A percentile compares a stretch with the other conserved stretches of the same genome.
phyloP scores from a whole-genome alignment of 2,797 vertebrate genomes.

The Columba guinea region DNA sequence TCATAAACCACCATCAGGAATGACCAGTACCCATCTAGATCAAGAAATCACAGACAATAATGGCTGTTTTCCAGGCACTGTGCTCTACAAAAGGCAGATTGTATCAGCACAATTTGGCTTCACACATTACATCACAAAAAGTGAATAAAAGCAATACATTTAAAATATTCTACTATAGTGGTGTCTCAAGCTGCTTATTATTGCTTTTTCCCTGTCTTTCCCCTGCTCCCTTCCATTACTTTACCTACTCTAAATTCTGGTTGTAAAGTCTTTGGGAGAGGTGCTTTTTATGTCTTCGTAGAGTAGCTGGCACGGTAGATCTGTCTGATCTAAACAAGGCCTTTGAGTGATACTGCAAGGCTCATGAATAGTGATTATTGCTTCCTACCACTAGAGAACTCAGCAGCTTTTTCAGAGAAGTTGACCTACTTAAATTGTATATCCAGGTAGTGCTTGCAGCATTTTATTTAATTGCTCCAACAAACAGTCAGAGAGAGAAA shows the following conservation, averaged over 20 bases:
- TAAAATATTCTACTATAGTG: neutral
- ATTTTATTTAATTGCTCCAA: conserved; percentile 17
- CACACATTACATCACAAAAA: neutral
- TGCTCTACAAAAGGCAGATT: neutral
- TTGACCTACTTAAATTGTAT: conserved; percentile 54
- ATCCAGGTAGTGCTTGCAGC: conserved; percentile 3
- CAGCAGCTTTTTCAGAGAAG: conserved; percentile 17
- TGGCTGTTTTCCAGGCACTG: neutral
- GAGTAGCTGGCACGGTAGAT: conserved; percentile 2
- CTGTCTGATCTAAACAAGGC: conserved; percentile 52
- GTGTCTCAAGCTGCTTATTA: neutral
- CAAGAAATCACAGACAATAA: neutral
- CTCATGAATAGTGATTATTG: conserved; percentile 59
- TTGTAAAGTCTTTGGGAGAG: neutral
- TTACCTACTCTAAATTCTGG: neutral
- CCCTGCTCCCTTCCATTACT: neutral
- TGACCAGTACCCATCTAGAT: neutral
- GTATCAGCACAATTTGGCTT: neutral
- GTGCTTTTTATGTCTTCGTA: neutral
- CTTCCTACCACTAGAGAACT: conserved; percentile 23
- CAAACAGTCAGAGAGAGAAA: conserved; percentile 18
- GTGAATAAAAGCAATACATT: neutral
- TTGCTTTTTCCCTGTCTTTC: neutral
- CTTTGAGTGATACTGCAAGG: conserved; percentile 29
- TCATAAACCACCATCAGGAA: neutral